These are phyloP conservation scores for Platerodrilus igneus DNA, from an alignment of 2,888 invertebrate genomes.

Conservation along the genomic window DNA sequence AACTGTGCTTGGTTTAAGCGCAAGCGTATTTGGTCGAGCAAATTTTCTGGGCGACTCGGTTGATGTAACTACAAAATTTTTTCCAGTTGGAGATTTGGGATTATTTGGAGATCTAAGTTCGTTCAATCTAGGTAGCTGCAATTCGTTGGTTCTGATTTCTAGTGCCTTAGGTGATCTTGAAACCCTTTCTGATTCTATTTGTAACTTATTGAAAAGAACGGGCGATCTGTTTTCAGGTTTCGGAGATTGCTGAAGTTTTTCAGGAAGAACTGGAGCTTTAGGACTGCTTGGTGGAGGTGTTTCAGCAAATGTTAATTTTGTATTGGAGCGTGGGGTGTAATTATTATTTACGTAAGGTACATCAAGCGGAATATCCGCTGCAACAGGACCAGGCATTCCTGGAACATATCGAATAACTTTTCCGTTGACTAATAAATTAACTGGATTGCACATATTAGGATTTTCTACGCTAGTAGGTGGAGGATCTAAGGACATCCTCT, in stretches of 20 bases:
- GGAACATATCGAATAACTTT: constrained; percentile 82
- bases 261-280: background rate
- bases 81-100: constrained; percentile 20
- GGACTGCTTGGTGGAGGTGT: background rate
- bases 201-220: background rate
- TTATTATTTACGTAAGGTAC: constrained; percentile 26
- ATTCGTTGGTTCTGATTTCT: constrained; percentile 26
- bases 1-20: constrained; percentile 79
- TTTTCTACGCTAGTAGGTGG: constrained; percentile 42
- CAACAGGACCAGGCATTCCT: constrained; percentile 77
- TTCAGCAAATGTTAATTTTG: constrained; percentile 1
- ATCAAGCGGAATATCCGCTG: constrained; percentile 43
- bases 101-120: constrained; percentile 21
- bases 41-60: constrained; percentile 61
- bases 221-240: constrained; percentile 1
- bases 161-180: constrained; percentile 26
- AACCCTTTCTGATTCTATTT: constrained; percentile 10
- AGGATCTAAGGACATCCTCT: constrained; percentile 37
- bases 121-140: constrained; percentile 10
- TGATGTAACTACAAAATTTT: constrained; percentile 28
- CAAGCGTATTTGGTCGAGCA: constrained; percentile 75
- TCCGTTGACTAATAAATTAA: constrained; percentile 56
- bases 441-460: constrained; percentile 48
- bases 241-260: constrained; percentile 2
- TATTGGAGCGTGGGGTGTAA: background rate